Percentiles rank a stretch among this genome's conserved stretches.
These are phyloP conservation scores for Plutella xylostella DNA, from an alignment of 2,888 invertebrate species.

Conservation along the genomic window DNA sequence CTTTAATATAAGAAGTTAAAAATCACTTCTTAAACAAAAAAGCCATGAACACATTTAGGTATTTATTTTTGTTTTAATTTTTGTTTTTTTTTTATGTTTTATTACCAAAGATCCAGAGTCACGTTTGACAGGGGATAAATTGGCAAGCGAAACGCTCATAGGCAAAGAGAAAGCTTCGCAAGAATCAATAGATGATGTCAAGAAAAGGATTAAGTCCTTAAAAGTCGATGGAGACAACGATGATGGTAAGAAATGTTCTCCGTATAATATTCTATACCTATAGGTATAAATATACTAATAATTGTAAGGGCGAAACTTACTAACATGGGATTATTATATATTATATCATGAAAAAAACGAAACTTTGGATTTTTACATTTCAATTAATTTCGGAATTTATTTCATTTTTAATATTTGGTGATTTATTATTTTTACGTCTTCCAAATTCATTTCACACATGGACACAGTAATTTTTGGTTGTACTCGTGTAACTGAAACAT, in stretches of 20 bases:
- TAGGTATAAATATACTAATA: neutral
- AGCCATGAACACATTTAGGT: too few species aligned
- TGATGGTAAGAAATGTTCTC: constrained; percentile 48
- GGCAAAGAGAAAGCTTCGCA: constrained; percentile 43
- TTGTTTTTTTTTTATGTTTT: neutral
- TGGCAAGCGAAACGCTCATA: constrained; percentile 38
- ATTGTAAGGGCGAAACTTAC: neutral
- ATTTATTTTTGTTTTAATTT: constrained; percentile 9
- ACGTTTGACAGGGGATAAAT: constrained; percentile 27
- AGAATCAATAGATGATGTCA: constrained; percentile 55
- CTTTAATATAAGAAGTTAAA: too few species aligned
- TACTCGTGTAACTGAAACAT: too few species aligned
- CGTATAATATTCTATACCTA: too few species aligned
- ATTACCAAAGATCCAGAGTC: neutral
- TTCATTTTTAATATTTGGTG: too few species aligned
- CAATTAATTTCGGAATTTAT: too few species aligned
- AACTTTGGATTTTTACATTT: too few species aligned
- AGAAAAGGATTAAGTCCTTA: constrained; percentile 56
- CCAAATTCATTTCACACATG: too few species aligned
- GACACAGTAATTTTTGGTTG: too few species aligned
- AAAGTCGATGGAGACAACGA: constrained; percentile 62
- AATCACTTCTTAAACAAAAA: too few species aligned
- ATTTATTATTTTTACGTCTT: too few species aligned
- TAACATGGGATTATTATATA: neutral
- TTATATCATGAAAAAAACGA: too few species aligned